A percentile compares a stretch with the other conserved stretches of the same genome.
Evolutionary conservation across 2,888 invertebrate species (phyloP).

Genomic region (Kryphioiulus occultus): DNA sequence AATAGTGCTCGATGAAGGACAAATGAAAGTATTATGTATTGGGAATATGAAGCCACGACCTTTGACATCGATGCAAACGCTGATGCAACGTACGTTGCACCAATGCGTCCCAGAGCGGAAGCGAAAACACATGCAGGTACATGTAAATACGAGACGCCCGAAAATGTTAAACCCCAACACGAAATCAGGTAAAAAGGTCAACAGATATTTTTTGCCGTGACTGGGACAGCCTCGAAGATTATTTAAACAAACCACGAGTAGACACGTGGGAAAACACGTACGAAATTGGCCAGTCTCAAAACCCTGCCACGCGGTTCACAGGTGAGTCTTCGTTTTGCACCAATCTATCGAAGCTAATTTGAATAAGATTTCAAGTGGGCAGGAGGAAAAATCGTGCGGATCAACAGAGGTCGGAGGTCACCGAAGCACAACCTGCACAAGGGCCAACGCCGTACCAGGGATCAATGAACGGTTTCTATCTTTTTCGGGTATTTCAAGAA

Average conservation of each 20-base stretch:
- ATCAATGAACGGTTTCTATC: not conserved
- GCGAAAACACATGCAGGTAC: not conserved
- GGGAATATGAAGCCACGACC: not conserved
- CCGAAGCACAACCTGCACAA: not conserved
- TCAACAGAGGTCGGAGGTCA: not conserved
- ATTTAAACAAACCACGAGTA: not conserved
- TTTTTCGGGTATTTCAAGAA: not conserved
- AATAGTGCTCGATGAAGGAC: not conserved
- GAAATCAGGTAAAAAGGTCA: conserved; percentile 36
- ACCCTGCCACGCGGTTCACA: not conserved
- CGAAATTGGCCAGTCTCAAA: not conserved
- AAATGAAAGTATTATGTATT: not conserved
- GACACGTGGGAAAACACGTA: conserved; percentile 40
- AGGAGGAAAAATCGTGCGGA: conserved; percentile 5
- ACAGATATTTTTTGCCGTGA: not conserved
- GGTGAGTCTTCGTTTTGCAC: not conserved
- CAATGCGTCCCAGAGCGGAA: not conserved
- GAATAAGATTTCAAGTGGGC: conserved; percentile 27
- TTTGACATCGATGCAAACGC: not conserved
- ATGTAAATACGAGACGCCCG: not conserved
- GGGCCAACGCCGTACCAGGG: not conserved
- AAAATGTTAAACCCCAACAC: not conserved
- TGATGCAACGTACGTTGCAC: not conserved
- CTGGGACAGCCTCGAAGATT: not conserved
- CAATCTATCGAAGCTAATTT: conserved; percentile 24